Evolutionary conservation across 2,888 invertebrate species (phyloP), one percentile per base, ranked within the genome.

Genomic region (Therioaphis trifolii): DNA sequence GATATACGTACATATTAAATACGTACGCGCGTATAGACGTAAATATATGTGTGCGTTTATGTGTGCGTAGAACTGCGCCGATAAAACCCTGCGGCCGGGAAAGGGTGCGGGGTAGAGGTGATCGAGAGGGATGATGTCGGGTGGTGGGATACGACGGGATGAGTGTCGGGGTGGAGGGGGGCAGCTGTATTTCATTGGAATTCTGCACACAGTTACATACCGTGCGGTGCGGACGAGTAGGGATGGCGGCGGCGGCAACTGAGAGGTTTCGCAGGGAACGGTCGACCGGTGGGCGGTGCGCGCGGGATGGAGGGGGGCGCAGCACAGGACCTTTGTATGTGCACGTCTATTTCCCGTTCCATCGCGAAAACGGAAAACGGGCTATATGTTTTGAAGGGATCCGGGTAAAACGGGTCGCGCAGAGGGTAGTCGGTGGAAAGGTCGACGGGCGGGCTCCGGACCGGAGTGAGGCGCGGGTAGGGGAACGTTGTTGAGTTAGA

Each of bases 311-410:
- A n/a, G n/a, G n/a, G n/a, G n/a, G n/a, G n/a, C n/a, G n/a, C n/a
- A n/a, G 61, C 24, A 27, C 35, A 18, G 80, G 72, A 72, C 80
- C 80, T 82, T 82, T 82, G 72, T 72, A 82, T 74, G 71, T 46
- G 63, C 72, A 49, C 80, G 80, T 72, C 72, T 82, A 72, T 82
- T 82, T 82, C 80, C 80, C 71, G 80, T 82, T 82, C 80, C 72
- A 72, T 61, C 80, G 80, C 52, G 80, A 82, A 82, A 82, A 82
- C 80, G 80, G 80, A 82, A 82, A 82, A 82, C 72, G 63, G 29
- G 80, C 21, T 63, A 40, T 52, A 35, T 35, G 80, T 63, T 82
- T 63, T 35, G 61, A 82, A 82, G 80, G 80, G 80, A 82, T 72
- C 61, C 9, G 72, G n/a, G 69, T 69, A 40, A 11, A 11, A 52